Base-by-base conservation (phyloP, 2,113 vertebrate genomes). In the Lepidothrix coronata region DNA sequence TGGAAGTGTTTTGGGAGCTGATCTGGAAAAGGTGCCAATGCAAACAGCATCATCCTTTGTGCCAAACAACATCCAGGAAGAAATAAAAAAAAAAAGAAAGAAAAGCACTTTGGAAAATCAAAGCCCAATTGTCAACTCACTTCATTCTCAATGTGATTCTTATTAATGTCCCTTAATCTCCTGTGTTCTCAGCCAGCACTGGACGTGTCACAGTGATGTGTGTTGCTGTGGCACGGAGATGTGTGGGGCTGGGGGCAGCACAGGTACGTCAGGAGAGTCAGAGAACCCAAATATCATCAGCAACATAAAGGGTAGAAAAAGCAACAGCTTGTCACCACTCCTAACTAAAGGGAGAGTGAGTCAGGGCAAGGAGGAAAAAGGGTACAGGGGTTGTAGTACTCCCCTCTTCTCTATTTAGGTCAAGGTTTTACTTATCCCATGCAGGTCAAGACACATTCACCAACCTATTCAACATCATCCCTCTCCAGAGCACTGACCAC, bases 21-120 rank as follows among this genome's bases (percentile, higher is more conserved):
- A 91, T 95, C 65, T 84, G 83, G 94, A 96, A 92, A 92, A 96
- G 68, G 86, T 81, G 96, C 95, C 96, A 96, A 95, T 5, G 39
- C n/a, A 95, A 96, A 96, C 31, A 93, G 33, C 55, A 52, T 91
- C 88, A 91, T 91, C 65, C 11, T 73, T 71, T 74, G 78, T 83
- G 63, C 43, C 74, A 89, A 91, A 85, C 59, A 90, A 62, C 20
- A 51, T 66, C 8, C 20, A 79, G 48, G 51, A 37, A 23, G 4
- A 2, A 37, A 55, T n/a, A 13, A 19, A 62, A 13, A 25, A 67
- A 39, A 24, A 31, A 11, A 37, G 6, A 5, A 8, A 52, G 12
- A 58, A 83, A 93, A 96, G 49, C 35, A 74, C 73, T 96, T 67
- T 49, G 59, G 71, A 70, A 87, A 96, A 90, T 83, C 75, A 62